These are phyloP conservation scores for Dendrophyllia cribrosa DNA, from an alignment of 64 coral and sea anemone genomes.

Conservation along the genomic window DNA sequence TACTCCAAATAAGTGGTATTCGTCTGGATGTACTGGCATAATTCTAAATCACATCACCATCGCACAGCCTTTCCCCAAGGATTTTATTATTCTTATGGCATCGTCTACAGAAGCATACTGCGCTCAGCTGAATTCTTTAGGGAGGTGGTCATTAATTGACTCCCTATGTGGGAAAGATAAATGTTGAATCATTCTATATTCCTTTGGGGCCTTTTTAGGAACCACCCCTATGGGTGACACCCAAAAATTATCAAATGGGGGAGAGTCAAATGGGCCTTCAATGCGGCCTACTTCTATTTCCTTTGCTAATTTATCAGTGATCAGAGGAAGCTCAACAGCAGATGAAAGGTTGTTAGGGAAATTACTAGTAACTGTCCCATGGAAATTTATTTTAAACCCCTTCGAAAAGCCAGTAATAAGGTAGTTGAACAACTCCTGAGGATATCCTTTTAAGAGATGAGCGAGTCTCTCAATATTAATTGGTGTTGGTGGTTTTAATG, in stretches of 20 bases:
- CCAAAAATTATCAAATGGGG: slow-evolving; percentile 1
- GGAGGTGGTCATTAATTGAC: not conserved
- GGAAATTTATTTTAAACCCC: no score
- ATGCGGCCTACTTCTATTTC: not conserved
- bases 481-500: no score
- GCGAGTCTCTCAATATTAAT: no score
- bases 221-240: slow-evolving; percentile 13
- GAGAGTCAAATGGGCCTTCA: not conserved
- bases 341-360: no score
- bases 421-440: no score
- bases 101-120: not conserved
- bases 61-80: not conserved
- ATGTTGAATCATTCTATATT: slow-evolving; percentile 34
- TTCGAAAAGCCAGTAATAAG: no score
- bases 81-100: not conserved
- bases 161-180: not conserved
- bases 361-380: no score
- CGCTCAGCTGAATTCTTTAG: not conserved
- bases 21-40: not conserved
- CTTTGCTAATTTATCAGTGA: no score
- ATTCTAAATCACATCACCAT: not conserved
- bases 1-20: not conserved
- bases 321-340: no score
- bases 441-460: no score
- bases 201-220: slow-evolving; percentile 11